Evolutionary conservation across 1,140 invertebrate species (phyloP).

Genomic region (Gryon sp.): DNA sequence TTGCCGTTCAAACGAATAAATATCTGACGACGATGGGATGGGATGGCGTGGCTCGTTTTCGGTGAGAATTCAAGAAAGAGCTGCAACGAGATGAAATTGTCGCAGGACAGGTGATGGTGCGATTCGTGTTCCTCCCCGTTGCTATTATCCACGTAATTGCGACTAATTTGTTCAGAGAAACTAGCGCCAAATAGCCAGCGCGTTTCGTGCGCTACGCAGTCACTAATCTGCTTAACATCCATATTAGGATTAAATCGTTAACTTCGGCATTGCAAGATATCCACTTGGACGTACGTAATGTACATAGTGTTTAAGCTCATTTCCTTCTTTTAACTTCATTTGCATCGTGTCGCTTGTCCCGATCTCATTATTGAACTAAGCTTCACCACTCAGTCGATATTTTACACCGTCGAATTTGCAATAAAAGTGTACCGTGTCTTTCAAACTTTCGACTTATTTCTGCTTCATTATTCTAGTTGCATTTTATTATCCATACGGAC

Average conservation of each 20-base stretch:
- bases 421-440: too few species aligned
- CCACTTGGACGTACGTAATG: slow-evolving; percentile 25
- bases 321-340: slow-evolving; percentile 46
- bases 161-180: slow-evolving; percentile 73
- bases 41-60: slow-evolving; percentile 7
- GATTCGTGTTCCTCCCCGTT: slow-evolving; percentile 57
- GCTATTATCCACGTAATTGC: slow-evolving; percentile 68
- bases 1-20: too few species aligned
- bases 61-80: slow-evolving; percentile 17
- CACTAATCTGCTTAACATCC: slow-evolving; percentile 75
- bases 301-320: slow-evolving; percentile 22
- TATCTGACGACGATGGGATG: slow-evolving; percentile 16
- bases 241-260: slow-evolving; percentile 75
- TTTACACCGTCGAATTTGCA: too few species aligned
- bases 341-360: slow-evolving; percentile 28
- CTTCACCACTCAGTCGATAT: slow-evolving; percentile 12
- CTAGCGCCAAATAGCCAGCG: slow-evolving; percentile 55
- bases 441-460: slow-evolving; percentile 21
- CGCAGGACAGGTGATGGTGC: slow-evolving; percentile 33
- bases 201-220: slow-evolving; percentile 37
- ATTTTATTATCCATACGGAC: too few species aligned
- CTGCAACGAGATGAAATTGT: slow-evolving; percentile 19
- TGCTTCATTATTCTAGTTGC: too few species aligned
- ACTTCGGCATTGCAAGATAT: slow-evolving; percentile 31
- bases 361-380: slow-evolving; percentile 33